Evolutionary conservation across 2,113 vertebrate genomes (phyloP), one percentile per base, ranked within the genome.

Genomic region (Malaclemys terrapin): DNA sequence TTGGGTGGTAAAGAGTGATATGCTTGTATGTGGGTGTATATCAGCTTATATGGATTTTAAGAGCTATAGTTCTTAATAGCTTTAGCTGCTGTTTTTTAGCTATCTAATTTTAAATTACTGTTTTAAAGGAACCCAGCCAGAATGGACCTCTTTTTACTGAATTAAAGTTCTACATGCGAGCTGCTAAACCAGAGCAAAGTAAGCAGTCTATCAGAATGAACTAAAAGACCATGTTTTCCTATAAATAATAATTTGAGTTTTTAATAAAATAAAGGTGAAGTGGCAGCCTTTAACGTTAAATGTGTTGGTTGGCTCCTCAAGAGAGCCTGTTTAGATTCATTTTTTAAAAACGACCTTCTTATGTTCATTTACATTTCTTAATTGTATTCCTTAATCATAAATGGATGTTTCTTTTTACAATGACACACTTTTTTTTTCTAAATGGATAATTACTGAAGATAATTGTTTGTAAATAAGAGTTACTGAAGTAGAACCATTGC

Each of bases 141-240:
- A 99, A 99, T 53, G 99, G 99, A 96, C 99, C 99, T 72, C 98
- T 99, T 79, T 99, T 99, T 97, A 99, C 99, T 78, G 99, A 99
- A 97, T 98, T 99, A 93, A 99, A 99, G 98, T 99, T 99, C 97
- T 99, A 99, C 98, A 99, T 99, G 98, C 97, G 99, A 98, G 99
- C 99, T 95, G 99, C 99, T 88, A 99, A 99, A 91, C 99, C 99
- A 85, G 99, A 99, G 83, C 98, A 98, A 98, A 99, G 99, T 99
- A 99, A 98, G 99, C 95, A 88, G 94, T 93, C 75, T 93, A 16
- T 93, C 93, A 92, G 80, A 98, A 95, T 97, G 52, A 93, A 89
- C 90, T 94, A 94, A 89, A 96, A 82, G 50, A n/a, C 91, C 82
- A 87, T 91, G 88, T 78, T 47, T 78, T 7, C 75, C 11, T 47